Conservation (phyloP, 2,888 invertebrate genomes). For the Harmothoe impar region DNA sequence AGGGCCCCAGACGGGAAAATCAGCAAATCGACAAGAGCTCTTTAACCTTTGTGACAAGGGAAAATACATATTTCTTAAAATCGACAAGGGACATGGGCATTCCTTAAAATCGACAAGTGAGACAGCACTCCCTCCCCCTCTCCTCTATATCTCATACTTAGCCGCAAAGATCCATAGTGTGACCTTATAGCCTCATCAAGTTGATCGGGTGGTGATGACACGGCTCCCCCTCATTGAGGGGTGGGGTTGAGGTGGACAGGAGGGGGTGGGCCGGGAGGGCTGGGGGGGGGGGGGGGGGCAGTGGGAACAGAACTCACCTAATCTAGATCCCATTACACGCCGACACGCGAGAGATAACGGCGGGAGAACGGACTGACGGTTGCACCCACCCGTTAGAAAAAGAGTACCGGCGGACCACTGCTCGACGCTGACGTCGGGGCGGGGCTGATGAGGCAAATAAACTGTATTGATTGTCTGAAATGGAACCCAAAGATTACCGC, state of each 20-base stretch:
- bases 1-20: no score
- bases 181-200: background rate
- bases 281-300: background rate
- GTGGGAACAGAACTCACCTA: background rate
- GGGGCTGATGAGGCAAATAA: constrained; percentile 51
- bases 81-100: no score
- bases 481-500: constrained; percentile 55
- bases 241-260: background rate
- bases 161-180: no score
- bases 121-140: no score
- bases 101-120: no score
- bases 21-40: no score
- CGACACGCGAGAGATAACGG: constrained; percentile 24
- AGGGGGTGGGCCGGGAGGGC: background rate
- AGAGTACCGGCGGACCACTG: background rate
- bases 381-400: background rate
- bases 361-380: background rate
- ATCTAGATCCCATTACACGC: constrained; percentile 24
- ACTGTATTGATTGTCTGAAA: constrained; percentile 54
- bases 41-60: no score
- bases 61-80: no score
- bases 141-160: no score
- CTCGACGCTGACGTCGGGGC: background rate
- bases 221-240: background rate
- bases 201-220: background rate